Conservation (phyloP, 1,140 invertebrate species). For the Bilobella aurantiaca region DNA sequence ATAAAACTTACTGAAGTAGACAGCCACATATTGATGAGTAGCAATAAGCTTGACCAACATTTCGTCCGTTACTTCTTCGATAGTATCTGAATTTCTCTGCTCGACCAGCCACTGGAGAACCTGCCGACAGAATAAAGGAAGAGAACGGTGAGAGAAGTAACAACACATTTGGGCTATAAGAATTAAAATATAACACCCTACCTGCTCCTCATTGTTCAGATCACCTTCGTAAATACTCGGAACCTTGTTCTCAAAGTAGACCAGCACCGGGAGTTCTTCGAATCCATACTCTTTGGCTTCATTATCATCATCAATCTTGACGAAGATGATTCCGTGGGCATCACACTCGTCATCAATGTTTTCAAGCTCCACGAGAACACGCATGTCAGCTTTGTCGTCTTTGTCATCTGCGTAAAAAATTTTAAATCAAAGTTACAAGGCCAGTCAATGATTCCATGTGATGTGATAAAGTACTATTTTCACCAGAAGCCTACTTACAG, state of each 20-base stretch:
- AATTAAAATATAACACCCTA: too few species aligned
- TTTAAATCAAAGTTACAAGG: background rate
- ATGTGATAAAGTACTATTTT: too few species aligned
- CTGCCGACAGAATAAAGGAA: too few species aligned
- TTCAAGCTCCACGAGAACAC: constrained; percentile 75
- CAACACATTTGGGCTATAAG: too few species aligned
- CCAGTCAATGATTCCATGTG: too few species aligned
- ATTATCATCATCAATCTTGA: constrained; percentile 76
- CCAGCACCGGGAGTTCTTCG: constrained; percentile 65
- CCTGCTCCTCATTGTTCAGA: constrained; percentile 68
- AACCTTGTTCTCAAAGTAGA: constrained; percentile 78
- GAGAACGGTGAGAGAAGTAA: too few species aligned
- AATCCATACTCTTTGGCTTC: constrained; percentile 85
- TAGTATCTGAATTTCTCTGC: constrained; percentile 81
- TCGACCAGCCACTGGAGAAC: constrained; percentile 76
- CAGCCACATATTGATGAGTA: constrained; percentile 85
- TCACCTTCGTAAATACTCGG: constrained; percentile 44
- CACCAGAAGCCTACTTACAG: background rate
- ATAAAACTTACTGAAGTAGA: constrained; percentile 68
- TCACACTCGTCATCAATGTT: constrained; percentile 60
- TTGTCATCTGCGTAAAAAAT: constrained; percentile 52
- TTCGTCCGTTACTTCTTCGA: constrained; percentile 81
- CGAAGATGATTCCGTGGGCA: constrained; percentile 79
- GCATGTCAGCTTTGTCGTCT: constrained; percentile 75
- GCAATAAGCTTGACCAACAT: constrained; percentile 77